Percentiles rank a stretch among this genome's conserved stretches.
Conservation (phyloP, 2,888 invertebrate species). For the Ecliptopera silaceata region DNA sequence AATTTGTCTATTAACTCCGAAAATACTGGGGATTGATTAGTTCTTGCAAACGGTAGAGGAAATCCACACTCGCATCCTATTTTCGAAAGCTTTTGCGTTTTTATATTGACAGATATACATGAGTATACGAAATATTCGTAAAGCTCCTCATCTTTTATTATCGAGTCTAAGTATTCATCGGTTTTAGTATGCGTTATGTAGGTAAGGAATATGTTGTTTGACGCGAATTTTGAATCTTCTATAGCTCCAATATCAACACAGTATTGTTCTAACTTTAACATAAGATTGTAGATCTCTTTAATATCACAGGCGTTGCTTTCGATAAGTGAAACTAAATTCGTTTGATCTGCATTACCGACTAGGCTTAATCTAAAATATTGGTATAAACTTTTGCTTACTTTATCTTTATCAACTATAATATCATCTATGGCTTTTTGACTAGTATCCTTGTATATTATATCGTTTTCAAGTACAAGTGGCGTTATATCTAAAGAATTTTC, state of each 20-base stretch:
- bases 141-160: slow-evolving; percentile 66
- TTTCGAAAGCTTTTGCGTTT: slow-evolving; percentile 64
- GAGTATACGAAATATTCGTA: slow-evolving; percentile 82
- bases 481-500: slow-evolving; percentile 41
- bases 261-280: slow-evolving; percentile 70
- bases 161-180: slow-evolving; percentile 53
- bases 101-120: slow-evolving; percentile 81
- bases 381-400: slow-evolving; percentile 67
- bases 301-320: slow-evolving; percentile 77
- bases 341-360: slow-evolving; percentile 64
- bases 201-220: slow-evolving; percentile 70
- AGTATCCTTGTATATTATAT: slow-evolving; percentile 75
- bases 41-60: slow-evolving; percentile 79
- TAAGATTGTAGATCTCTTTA: slow-evolving; percentile 65
- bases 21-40: slow-evolving; percentile 71
- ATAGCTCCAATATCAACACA: slow-evolving; percentile 64
- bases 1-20: slow-evolving; percentile 82
- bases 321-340: slow-evolving; percentile 72
- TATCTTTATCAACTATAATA: slow-evolving; percentile 57
- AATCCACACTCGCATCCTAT: slow-evolving; percentile 84
- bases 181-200: slow-evolving; percentile 61
- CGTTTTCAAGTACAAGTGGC: slow-evolving; percentile 49
- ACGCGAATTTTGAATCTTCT: slow-evolving; percentile 69
- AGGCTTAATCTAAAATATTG: slow-evolving; percentile 74
- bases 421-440: slow-evolving; percentile 73